A percentile compares a stretch with the other conserved stretches of the same genome.
Conservation (phyloP, 2,888 invertebrate genomes). For the Chelonus formosanus region DNA sequence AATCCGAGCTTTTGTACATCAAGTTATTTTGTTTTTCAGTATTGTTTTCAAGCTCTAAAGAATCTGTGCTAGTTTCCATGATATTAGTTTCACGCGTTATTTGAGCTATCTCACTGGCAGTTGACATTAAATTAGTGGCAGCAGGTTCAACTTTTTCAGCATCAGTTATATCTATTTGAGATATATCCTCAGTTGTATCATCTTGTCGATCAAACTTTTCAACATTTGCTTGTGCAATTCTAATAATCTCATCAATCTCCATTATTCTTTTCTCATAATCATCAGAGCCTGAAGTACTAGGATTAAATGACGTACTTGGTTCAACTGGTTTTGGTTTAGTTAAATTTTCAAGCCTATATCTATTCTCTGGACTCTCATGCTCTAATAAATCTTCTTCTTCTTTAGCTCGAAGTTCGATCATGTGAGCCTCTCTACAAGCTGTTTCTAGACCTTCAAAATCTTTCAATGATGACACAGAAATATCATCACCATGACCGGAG, state of each 20-base stretch:
- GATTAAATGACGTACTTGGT: slow-evolving; percentile 59
- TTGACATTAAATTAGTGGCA: slow-evolving; percentile 25
- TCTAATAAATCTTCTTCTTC: slow-evolving; percentile 85
- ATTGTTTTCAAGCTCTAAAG: slow-evolving; percentile 68
- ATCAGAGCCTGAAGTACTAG: slow-evolving; percentile 67
- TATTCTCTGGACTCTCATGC: slow-evolving; percentile 71
- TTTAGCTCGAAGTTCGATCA: slow-evolving; percentile 83
- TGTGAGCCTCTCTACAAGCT: slow-evolving; percentile 84
- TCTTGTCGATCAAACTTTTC: slow-evolving; percentile 71
- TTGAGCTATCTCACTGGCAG: slow-evolving; percentile 28
- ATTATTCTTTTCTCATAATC: slow-evolving; percentile 75
- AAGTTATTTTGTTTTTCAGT: slow-evolving; percentile 64
- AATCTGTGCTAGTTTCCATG: slow-evolving; percentile 73
- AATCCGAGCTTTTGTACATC: slow-evolving; percentile 74
- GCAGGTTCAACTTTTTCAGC: slow-evolving; percentile 39
- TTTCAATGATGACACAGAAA: slow-evolving; percentile 85
- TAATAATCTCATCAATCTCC: slow-evolving; percentile 75
- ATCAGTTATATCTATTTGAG: slow-evolving; percentile 57
- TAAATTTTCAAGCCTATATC: slow-evolving; percentile 68
- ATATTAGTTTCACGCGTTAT: slow-evolving; percentile 63
- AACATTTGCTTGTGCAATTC: slow-evolving; percentile 74
- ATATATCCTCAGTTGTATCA: slow-evolving; percentile 69
- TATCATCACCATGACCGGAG: slow-evolving; percentile 83
- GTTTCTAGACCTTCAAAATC: slow-evolving; percentile 93
- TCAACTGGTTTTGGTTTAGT: slow-evolving; percentile 41